phyloP scores from a whole-genome alignment of 2,888 invertebrate genomes.

The Diarsia rubi region DNA sequence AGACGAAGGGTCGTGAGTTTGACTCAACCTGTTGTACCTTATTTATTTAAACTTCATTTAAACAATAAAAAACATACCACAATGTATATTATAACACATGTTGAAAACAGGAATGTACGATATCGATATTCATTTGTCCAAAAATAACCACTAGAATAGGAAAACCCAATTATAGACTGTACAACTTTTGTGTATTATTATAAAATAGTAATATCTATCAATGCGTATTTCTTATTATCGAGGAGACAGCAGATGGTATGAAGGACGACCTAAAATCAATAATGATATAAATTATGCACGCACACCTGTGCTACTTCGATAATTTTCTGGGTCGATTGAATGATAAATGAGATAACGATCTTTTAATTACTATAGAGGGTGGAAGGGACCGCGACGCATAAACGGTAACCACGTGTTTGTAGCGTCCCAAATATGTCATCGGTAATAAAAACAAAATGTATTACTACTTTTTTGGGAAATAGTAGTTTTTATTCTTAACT shows the following conservation, averaged over 20 bases:
- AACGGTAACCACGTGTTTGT: neutral
- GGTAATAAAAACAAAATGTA: no score
- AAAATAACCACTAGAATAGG: neutral
- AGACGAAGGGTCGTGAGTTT: neutral
- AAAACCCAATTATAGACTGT: neutral
- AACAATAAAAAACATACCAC: no score
- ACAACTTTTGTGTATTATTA: neutral
- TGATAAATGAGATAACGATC: constrained; percentile 32
- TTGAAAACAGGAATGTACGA: neutral
- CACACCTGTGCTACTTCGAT: constrained; percentile 26
- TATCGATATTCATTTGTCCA: neutral
- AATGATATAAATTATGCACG: constrained; percentile 43
- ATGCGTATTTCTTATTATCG: neutral
- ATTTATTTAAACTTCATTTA: neutral
- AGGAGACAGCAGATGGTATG: neutral
- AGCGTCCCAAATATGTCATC: neutral
- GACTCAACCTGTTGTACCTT: neutral
- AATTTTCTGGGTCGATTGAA: constrained; percentile 28
- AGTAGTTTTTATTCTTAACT: no score
- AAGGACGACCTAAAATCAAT: constrained; percentile 54
- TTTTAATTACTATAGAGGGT: neutral
- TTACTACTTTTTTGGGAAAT: no score
- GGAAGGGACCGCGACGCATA: neutral
- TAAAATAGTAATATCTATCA: neutral
- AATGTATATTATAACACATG: neutral